Evolutionary conservation across 2,797 vertebrate genomes (phyloP), one percentile per base, ranked within the genome.

Genomic region (Typhlichthys subterraneus): DNA sequence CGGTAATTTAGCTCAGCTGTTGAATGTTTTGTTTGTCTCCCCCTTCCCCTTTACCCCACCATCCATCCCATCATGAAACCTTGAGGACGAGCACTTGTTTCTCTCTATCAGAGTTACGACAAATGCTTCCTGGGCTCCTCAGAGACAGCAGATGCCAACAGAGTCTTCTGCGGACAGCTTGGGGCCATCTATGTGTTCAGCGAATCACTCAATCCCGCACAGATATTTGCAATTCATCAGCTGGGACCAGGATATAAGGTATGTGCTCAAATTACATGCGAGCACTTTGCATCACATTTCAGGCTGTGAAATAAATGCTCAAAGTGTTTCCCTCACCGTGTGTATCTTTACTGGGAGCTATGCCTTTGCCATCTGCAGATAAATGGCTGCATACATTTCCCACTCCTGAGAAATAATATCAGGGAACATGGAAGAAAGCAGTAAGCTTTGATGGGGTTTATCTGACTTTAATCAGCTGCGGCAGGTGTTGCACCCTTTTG

Each of bases 111-210:
- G 96, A 97, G 94, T 81, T 98, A 96, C 83, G 96, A 99, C 91
- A 99, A 99, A 91, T 99, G 97, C 90, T 99, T 99, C 91, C 95
- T 99, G 71, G 97, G 97, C 63, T 99, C 97, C 76, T 98, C 96
- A 7, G 97, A 99, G 92, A 98, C 96, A 31, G 96, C 96, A 7
- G 97, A 99, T 68, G 96, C 96, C 64, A 97, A 97, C 80, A 89
- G 96, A 88, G 97, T 99, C 7, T 99, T 99, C 86, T 98, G 97
- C 57, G 97, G 97, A 66, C 97, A 99, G 76, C 95, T 99, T 31
- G 97, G 96, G 85, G 97, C 97, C 1, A 95, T 99, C 14, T 99
- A 97, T 63, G 95, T 99, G 60, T 99, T 99, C 88, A 94, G 94
- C 45, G 97, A 99, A 87, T 95, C 97, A 17, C 95, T 99, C 80